A percentile compares a stretch with the other conserved stretches of the same genome.
phyloP scores from a whole-genome alignment of 2,113 vertebrate species.

The Synodontis membranacea region DNA sequence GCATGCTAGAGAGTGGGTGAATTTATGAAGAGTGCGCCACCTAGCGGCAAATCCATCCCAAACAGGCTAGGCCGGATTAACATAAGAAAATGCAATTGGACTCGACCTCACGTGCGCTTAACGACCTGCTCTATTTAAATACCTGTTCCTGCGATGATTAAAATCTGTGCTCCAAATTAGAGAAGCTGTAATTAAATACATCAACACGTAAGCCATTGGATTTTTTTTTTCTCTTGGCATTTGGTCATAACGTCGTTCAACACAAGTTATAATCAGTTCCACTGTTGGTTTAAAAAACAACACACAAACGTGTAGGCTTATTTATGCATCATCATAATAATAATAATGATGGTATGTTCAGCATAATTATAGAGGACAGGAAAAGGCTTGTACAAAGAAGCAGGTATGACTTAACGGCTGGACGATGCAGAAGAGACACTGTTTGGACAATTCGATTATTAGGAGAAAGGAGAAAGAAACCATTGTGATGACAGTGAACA shows the following conservation, averaged over 20 bases:
- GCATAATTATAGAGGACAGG: not conserved
- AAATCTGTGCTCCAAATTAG: not conserved
- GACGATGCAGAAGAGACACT: not conserved
- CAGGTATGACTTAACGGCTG: not conserved
- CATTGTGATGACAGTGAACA: not conserved
- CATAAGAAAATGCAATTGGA: not conserved
- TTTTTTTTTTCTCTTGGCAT: not conserved
- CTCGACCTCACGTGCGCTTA: not conserved
- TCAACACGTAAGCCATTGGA: not conserved
- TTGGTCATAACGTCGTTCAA: not conserved
- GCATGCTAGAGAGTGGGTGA: not conserved
- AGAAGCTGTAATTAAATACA: not conserved
- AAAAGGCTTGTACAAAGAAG: not conserved
- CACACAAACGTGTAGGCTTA: not conserved
- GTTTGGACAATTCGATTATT: not conserved
- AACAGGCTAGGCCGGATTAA: no score
- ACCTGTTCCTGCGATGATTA: not conserved
- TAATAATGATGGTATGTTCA: not conserved
- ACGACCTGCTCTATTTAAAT: not conserved
- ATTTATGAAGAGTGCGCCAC: slow-evolving; percentile 72
- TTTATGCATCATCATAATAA: not conserved
- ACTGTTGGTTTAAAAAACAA: not conserved
- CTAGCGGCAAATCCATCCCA: slow-evolving; percentile 60
- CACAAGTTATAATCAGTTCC: not conserved
- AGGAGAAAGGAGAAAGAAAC: not conserved